phyloP scores from a whole-genome alignment of 2,888 invertebrate species.

The Dione vanillae region DNA sequence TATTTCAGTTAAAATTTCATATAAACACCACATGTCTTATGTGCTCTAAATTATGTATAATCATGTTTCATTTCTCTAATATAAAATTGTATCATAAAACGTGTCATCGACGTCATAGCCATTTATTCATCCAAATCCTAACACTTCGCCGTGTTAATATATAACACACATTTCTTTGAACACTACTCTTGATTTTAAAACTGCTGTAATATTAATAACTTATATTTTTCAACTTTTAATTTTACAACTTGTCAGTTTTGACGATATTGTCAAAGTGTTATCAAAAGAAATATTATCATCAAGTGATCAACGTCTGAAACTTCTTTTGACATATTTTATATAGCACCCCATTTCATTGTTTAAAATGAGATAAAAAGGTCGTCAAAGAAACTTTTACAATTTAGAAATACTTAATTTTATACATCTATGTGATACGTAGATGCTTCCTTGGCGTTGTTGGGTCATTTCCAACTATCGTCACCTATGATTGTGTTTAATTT shows the following conservation, averaged over 20 bases:
- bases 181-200: background rate
- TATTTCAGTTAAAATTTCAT: too few relatives aligned
- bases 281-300: background rate
- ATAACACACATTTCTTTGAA: background rate
- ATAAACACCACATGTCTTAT: too few relatives aligned
- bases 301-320: background rate
- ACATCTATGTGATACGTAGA: background rate
- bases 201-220: background rate
- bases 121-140: background rate
- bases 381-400: background rate
- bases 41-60: too few relatives aligned
- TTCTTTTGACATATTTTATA: background rate
- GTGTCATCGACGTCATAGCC: background rate
- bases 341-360: conserved; percentile 3
- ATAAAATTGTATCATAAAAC: background rate
- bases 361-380: background rate
- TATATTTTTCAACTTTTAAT: background rate
- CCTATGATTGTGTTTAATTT: background rate
- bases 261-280: background rate
- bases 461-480: background rate
- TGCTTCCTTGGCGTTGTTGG: background rate
- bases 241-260: background rate
- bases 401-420: conserved; percentile 4
- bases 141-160: background rate
- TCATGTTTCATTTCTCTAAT: background rate